Base-by-base conservation (phyloP, 2,113 vertebrate species). In the Ctenodactylus gundi region DNA sequence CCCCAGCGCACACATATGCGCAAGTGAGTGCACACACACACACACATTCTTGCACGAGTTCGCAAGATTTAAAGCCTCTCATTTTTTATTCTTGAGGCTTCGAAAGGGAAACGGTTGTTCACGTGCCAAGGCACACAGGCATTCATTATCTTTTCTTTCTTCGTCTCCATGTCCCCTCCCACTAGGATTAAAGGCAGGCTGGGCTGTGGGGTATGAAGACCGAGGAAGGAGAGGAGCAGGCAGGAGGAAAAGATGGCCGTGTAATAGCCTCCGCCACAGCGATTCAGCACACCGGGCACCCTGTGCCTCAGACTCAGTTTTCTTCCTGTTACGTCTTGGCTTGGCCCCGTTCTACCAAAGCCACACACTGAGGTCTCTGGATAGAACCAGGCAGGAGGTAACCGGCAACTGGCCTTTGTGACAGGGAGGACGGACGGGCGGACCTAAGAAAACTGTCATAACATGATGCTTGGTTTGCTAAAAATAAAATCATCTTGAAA, bases 91-190 rank as follows among this genome's bases (percentile, higher is more conserved):
- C 87, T 95, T 95, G 97, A 98, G 98, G 96, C 91, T 97, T 97
- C 95, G 78, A 85, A 97, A 97, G 97, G 98, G 97, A 97, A 98
- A 98, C 78, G 96, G 96, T 96, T 97, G 93, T 97, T 86, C 93
- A 53, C 87, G 96, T 98, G 98, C 98, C 98, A 98, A 98, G 96
- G 97, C 98, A 98, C 93, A 98, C 97, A 98, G 96, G 93, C 73
- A 88, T 98, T 97, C 76, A 85, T 98, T 98, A 57, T 93, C 94
- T 97, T 97, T 97, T 97, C 77, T 96, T 98, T 87, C 83, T 90
- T 94, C 94, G 72, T 62, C 84, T 60, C 81, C 39, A 36, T 58
- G 78, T 51, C 77, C 95, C 96, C 96, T 97, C 97, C 97, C 92
- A 0, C 95, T 92, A 97, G 97, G 97, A 97, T 97, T 98, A 98